phyloP scores from a whole-genome alignment of 2,797 vertebrate species.

The Geotrypetes seraphini region DNA sequence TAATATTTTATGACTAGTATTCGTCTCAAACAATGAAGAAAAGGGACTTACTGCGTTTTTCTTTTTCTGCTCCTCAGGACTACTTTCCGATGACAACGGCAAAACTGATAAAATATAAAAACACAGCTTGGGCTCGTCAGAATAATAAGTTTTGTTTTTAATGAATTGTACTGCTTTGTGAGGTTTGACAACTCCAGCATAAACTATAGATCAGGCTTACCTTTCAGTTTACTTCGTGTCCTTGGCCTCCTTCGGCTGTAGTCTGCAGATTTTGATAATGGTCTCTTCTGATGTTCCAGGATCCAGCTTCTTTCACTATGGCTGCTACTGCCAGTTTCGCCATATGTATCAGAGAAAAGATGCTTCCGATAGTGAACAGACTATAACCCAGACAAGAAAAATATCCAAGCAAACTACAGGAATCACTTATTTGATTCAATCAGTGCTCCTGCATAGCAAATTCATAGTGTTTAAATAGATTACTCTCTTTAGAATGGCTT shows the following conservation, averaged over 20 bases:
- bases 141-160: no score
- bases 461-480: no score
- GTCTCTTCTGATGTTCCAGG: constrained; percentile 6
- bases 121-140: no score
- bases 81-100: constrained; percentile 33
- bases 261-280: not conserved
- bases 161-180: no score
- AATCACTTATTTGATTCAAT: no score
- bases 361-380: constrained; percentile 25
- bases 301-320: constrained; percentile 44
- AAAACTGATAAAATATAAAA: constrained; percentile 43
- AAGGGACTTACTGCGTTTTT: constrained; percentile 38
- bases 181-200: no score
- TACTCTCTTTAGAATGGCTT: no score
- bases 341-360: constrained; percentile 46
- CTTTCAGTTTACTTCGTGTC: constrained; percentile 49
- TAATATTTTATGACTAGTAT: no score
- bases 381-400: constrained; percentile 15
- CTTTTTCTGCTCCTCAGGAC: constrained; percentile 7
- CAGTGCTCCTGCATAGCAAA: no score
- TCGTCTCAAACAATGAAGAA: no score
- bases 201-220: no score
- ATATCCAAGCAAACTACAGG: no score
- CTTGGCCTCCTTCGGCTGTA: constrained; percentile 52
- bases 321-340: constrained; percentile 21